These are phyloP conservation scores for Flexamia atlantica DNA, from an alignment of 2,888 invertebrate genomes.

Conservation along the genomic window DNA sequence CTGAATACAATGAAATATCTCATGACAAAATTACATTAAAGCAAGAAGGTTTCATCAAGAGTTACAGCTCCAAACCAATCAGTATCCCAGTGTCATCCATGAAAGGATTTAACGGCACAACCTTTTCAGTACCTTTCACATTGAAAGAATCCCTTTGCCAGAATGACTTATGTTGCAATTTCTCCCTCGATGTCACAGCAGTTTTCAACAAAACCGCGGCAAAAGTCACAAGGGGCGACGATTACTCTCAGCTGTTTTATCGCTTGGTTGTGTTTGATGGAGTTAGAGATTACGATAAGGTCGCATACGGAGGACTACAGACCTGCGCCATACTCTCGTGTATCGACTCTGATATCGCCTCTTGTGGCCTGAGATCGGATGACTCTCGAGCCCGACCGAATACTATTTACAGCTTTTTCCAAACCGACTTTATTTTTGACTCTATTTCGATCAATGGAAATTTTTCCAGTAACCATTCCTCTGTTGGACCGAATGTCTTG, in stretches of 20 bases:
- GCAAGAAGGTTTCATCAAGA: background rate
- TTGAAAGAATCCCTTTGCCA: slow-evolving; percentile 51
- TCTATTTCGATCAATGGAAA: slow-evolving; percentile 31
- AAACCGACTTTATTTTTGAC: slow-evolving; percentile 17
- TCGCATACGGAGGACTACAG: slow-evolving; percentile 61
- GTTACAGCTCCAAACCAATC: background rate
- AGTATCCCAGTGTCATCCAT: background rate
- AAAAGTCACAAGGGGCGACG: slow-evolving; percentile 45
- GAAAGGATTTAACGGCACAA: background rate
- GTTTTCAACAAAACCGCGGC: slow-evolving; percentile 3
- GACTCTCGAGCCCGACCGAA: background rate
- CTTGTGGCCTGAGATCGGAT: slow-evolving; percentile 58
- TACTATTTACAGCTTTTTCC: background rate
- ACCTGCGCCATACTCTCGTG: slow-evolving; percentile 62
- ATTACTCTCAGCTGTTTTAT: slow-evolving; percentile 59
- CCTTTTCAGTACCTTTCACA: background rate
- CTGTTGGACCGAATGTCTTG: slow-evolving; percentile 17
- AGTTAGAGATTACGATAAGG: slow-evolving; percentile 52
- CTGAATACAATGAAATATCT: background rate
- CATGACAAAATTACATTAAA: background rate
- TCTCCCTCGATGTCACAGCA: slow-evolving; percentile 55
- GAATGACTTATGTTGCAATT: slow-evolving; percentile 60
- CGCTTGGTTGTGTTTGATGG: slow-evolving; percentile 61
- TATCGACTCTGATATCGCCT: slow-evolving; percentile 48
- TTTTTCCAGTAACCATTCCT: slow-evolving; percentile 32